Conservation (phyloP, 2,113 vertebrate species). For the Ameiurus melas region DNA sequence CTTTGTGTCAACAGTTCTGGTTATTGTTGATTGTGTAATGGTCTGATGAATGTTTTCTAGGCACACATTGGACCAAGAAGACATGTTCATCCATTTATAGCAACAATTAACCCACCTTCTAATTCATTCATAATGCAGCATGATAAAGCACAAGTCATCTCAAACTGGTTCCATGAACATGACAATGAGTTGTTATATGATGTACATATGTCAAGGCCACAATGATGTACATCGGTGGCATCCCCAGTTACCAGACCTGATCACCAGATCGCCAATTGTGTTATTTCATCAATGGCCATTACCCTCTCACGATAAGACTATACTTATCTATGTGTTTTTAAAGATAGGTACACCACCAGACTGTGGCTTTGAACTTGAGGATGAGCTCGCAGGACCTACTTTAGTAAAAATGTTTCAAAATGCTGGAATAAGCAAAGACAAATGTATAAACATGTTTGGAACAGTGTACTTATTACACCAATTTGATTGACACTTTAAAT, state of each 20-base stretch:
- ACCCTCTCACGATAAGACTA: background rate
- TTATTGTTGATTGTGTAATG: background rate
- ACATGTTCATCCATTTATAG: background rate
- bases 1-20: background rate
- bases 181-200: background rate
- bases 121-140: no score
- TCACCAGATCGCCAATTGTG: background rate
- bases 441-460: background rate
- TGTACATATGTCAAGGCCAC: no score
- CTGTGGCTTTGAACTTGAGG: background rate
- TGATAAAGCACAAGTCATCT: background rate
- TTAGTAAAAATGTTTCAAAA: background rate
- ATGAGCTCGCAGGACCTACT: background rate
- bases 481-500: no score
- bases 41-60: background rate
- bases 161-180: background rate
- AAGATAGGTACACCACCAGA: background rate
- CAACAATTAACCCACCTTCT: background rate
- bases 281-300: no score
- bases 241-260: background rate
- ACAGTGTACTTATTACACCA: no score
- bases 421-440: background rate
- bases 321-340: background rate
- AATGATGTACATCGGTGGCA: no score
- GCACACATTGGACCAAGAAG: background rate